These are phyloP conservation scores for Sialis lutaria DNA, from an alignment of 2,888 invertebrate species.

Conservation along the genomic window DNA sequence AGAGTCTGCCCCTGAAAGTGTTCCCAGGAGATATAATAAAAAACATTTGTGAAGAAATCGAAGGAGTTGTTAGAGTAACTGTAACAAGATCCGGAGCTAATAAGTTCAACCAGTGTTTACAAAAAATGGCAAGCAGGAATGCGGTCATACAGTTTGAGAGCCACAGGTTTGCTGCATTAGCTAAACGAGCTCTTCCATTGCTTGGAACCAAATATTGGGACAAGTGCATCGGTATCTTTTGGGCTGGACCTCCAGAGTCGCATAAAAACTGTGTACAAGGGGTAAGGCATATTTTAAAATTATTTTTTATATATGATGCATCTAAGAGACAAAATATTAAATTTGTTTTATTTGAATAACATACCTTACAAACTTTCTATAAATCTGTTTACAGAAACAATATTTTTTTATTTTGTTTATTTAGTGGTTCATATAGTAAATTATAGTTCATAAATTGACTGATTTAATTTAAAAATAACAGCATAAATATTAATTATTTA, in stretches of 20 bases:
- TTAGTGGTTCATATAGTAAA: too few species aligned
- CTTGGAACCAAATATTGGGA: constrained; percentile 15
- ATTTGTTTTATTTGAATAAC: neutral
- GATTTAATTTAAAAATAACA: too few species aligned
- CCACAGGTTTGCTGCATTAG: constrained; percentile 46
- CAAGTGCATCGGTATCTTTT: constrained; percentile 17
- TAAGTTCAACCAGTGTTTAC: neutral
- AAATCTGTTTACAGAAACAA: too few species aligned
- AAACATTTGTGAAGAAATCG: neutral
- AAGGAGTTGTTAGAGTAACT: neutral
- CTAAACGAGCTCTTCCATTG: constrained; percentile 34
- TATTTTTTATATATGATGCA: neutral
- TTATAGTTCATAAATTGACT: too few species aligned
- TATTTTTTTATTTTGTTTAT: too few species aligned
- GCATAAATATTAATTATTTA: too few species aligned
- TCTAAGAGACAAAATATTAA: neutral
- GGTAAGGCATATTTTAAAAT: constrained; percentile 12
- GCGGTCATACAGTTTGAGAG: constrained; percentile 55
- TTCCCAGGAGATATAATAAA: constrained; percentile 2
- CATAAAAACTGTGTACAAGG: constrained; percentile 15
- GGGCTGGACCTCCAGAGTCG: constrained; percentile 13
- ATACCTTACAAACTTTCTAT: too few species aligned
- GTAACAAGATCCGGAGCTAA: constrained; percentile 1
- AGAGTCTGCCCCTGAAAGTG: neutral
- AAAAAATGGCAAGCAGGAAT: constrained; percentile 25